A percentile compares a stretch with the other conserved stretches of the same genome.
Conservation (phyloP, 2,797 vertebrate species). For the Staurois parvus region DNA sequence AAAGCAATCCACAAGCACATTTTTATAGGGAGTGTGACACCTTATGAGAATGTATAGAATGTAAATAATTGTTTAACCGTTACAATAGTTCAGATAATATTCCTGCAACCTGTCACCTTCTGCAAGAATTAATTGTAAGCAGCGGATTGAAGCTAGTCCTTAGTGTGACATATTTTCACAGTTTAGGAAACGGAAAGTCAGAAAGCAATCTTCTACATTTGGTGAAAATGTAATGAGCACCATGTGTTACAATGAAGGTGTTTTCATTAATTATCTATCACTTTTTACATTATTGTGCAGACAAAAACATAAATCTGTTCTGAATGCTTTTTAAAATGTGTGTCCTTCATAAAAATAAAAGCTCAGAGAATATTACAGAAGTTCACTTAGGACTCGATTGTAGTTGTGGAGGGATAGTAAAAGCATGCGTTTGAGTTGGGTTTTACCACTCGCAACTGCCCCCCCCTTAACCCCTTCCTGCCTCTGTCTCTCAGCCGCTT, state of each 20-base stretch:
- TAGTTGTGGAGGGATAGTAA: too few relatives aligned
- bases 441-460: too few relatives aligned
- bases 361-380: not conserved
- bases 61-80: conserved; percentile 2
- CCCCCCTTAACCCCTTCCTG: too few relatives aligned
- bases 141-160: not conserved
- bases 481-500: too few relatives aligned
- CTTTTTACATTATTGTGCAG: not conserved
- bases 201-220: not conserved
- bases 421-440: too few relatives aligned
- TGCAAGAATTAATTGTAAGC: not conserved
- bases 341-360: not conserved
- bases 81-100: conserved; percentile 6
- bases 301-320: not conserved
- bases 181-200: conserved; percentile 7
- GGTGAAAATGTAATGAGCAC: not conserved
- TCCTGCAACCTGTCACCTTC: not conserved
- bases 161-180: conserved; percentile 24
- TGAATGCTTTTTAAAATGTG: not conserved
- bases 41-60: not conserved
- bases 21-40: too few relatives aligned
- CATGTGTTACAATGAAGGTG: not conserved
- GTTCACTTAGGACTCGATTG: not conserved
- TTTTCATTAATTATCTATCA: conserved; percentile 21
- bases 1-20: too few relatives aligned